Base-by-base conservation (phyloP, 2,113 vertebrate species). In the Rhea pennata region DNA sequence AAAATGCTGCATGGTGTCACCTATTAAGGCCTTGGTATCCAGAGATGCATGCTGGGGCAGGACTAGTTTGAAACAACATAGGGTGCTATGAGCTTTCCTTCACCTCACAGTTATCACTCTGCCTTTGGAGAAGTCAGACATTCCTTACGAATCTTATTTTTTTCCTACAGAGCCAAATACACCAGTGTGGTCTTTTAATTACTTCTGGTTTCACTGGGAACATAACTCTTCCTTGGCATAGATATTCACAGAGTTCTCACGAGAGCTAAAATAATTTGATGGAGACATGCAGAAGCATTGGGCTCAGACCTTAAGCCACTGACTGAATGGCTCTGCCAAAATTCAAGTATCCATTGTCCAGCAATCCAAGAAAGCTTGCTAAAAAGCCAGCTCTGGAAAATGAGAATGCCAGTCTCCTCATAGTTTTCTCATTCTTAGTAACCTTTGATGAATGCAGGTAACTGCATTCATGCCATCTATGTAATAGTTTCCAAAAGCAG, bases 21-120 rank as follows among this genome's bases (percentile, higher is more conserved):
- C 48, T 10, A 23, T 15, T 36, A 56, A 10, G 6, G 40, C 31
- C 44, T 70, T 78, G 48, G 19, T 21, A 10, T 67, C 69, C 6
- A 10, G 59, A 53, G 9, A 12, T 10, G 4, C 5, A 13, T 2
- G 1, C 56, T 29, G 33, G 12, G 24, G 3, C 40, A n/a, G 21
- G 7, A 78, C 29, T 12, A 46, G 6, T 17, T 7, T 42, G 15
- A 16, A 46, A 33, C 36, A 73, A 46, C 27, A 15, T 10, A 6
- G 1, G 1, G 12, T 8, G 5, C 13, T 36, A 12, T 0, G 3
- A 66, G 10, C 16, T 29, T 58, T 12, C n/a, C 7, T 36, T 50
- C 71, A 58, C 22, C 14, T 51, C 56, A 50, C 6, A 15, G 59
- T 14, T 14, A 26, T 15, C 48, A 24, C 10, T 39, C 44, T 69